A percentile compares a stretch with the other conserved stretches of the same genome.
Evolutionary conservation across 2,888 invertebrate genomes (phyloP).

Genomic region (Micoletzkya japonica): DNA sequence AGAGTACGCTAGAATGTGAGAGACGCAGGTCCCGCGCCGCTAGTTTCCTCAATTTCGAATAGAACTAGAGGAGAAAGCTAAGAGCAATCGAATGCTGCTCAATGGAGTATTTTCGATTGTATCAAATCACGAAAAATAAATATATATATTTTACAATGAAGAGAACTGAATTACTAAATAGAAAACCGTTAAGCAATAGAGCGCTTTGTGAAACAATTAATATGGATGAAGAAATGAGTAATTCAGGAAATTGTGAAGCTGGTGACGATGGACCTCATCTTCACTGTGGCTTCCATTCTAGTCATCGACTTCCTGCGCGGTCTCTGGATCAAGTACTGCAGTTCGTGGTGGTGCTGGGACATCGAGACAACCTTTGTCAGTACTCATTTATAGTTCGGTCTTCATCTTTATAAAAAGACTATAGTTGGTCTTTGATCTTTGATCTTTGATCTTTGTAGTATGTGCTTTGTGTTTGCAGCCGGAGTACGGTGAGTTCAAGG

Average conservation of each 20-base stretch:
- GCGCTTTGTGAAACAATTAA: too few species aligned
- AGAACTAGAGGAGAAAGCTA: too few species aligned
- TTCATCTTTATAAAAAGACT: not conserved
- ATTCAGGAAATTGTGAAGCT: slow-evolving; percentile 82
- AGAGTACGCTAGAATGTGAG: too few species aligned
- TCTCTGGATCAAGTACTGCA: slow-evolving; percentile 79
- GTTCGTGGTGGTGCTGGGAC: slow-evolving; percentile 92
- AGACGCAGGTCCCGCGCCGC: too few species aligned
- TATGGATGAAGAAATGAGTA: too few species aligned
- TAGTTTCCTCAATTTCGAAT: too few species aligned
- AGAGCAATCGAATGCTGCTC: not conserved
- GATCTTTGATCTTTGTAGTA: not conserved
- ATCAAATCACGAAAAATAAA: too few species aligned
- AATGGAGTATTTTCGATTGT: too few species aligned
- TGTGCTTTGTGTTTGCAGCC: slow-evolving; percentile 70
- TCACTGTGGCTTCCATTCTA: slow-evolving; percentile 80
- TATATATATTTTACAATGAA: too few species aligned
- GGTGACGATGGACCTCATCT: slow-evolving; percentile 89
- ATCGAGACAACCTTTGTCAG: slow-evolving; percentile 83
- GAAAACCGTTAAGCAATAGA: too few species aligned
- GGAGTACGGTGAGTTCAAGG: slow-evolving; percentile 95
- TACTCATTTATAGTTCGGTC: slow-evolving; percentile 31
- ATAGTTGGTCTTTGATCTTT: not conserved
- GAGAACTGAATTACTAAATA: too few species aligned
- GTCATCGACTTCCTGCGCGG: slow-evolving; percentile 89